A percentile compares a stretch with the other conserved stretches of the same genome.
Conservation (phyloP, 2,797 vertebrate species). For the Oryzias sinensis region DNA sequence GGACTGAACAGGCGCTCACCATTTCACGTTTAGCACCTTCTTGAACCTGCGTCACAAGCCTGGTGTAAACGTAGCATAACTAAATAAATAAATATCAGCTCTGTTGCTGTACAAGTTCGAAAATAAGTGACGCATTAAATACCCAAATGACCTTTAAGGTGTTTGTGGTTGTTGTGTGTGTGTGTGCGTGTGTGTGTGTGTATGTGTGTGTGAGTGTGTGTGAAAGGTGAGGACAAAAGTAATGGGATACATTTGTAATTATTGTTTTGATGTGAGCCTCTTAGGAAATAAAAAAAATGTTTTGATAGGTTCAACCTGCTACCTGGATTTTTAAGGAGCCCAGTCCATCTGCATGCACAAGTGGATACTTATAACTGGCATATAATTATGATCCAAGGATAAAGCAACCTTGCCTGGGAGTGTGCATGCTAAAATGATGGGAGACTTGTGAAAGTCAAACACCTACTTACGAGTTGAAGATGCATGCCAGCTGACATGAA, state of each 20-base stretch:
- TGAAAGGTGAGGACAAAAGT: conserved; percentile 35
- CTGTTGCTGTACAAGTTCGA: no score
- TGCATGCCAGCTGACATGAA: conserved; percentile 82
- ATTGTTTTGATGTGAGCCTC: conserved; percentile 46
- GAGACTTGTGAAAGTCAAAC: conserved; percentile 87
- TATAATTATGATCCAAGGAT: conserved; percentile 81
- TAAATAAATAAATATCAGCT: no score
- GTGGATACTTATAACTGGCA: conserved; percentile 80
- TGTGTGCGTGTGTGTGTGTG: background rate
- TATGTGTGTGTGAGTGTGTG: background rate
- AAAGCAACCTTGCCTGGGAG: conserved; percentile 80
- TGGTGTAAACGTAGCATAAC: no score
- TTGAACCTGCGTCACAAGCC: no score
- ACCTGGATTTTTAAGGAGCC: conserved; percentile 66
- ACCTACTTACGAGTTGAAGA: conserved; percentile 82
- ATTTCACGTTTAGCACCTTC: no score
- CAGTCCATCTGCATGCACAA: conserved; percentile 79
- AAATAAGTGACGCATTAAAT: background rate
- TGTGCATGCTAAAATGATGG: conserved; percentile 69
- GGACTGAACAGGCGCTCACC: no score
- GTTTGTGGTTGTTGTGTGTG: background rate
- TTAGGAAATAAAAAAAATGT: conserved; percentile 58
- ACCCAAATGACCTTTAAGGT: conserved; percentile 1
- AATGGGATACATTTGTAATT: conserved; percentile 56
- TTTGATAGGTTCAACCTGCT: conserved; percentile 57